Evolutionary conservation across 1,140 invertebrate species (phyloP), one percentile per base, ranked within the genome.

Genomic region (Caenorhabditis remanei): DNA sequence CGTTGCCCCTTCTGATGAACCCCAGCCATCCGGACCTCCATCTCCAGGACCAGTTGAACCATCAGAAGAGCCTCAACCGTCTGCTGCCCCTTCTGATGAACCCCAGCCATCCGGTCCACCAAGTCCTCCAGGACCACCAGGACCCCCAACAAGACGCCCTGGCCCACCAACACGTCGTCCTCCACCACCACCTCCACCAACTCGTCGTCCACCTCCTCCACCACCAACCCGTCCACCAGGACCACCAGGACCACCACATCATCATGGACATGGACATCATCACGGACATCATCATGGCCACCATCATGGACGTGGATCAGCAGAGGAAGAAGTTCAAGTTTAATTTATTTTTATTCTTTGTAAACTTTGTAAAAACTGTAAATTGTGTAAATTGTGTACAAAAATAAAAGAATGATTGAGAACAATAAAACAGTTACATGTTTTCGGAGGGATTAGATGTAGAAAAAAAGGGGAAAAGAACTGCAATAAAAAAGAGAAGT

Each of bases 191-290:
- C 61, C 61, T 1, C 61, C 61, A 63, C 61, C 61, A 63, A 63
- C 61, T 40, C 21, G 58, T 14, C 58, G 58, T 63, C 58, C 58
- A 63, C 21, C 14, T 19, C 55, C 55, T 58, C 55, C 24, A 63
- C 58, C 21, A n/a, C 58, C 58, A 63, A 63, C 58, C n/a, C 58
- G 61, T 63, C 61, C 61, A 63, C 24, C 61, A 63, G 61, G 61
- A 32, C 61, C 61, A 63, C 61, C 61, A 9, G 61, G 61, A 63
- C 61, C 61, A 32, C 61, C 61, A 11, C 21, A 24, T 40, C 61
- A 32, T 32, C 61, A 58, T 58, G 55, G 61, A 63, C 61, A 24
- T 11, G 21, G 21, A 7, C 61, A 63, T 53, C 50, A 53, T 53
- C 50, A 53, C 50, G 16, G 32, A 32, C 32, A 32, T 58, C 55